phyloP scores from a whole-genome alignment of 2,113 vertebrate species.

The Cyanoliseus patagonus region DNA sequence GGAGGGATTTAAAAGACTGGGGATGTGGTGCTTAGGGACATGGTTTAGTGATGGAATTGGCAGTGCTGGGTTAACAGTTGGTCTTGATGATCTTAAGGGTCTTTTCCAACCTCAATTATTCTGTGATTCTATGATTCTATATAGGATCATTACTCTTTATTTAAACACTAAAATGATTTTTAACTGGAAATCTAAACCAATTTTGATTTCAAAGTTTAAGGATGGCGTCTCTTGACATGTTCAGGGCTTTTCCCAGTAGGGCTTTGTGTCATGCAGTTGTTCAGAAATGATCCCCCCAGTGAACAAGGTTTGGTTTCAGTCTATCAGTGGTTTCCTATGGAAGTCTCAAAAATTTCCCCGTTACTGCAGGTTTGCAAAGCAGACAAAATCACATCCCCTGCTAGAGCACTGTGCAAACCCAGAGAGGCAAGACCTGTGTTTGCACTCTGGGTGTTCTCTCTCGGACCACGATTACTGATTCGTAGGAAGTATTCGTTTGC shows the following conservation, averaged over 20 bases:
- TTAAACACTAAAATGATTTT: not conserved
- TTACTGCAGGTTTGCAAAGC: rapidly evolving
- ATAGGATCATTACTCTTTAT: not conserved
- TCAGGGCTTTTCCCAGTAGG: not conserved
- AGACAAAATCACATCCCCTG: not conserved
- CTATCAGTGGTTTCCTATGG: not conserved
- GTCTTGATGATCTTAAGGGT: not conserved
- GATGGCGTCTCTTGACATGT: rapidly evolving
- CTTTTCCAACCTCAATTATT: not conserved
- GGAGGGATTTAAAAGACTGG: not conserved
- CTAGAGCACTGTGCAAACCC: rapidly evolving
- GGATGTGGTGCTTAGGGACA: not conserved
- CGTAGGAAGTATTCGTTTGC: not conserved
- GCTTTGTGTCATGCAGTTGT: not conserved
- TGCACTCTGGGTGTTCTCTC: rapidly evolving
- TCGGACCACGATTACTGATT: not conserved
- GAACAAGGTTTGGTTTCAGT: not conserved
- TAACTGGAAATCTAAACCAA: not conserved
- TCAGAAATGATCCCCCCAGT: not conserved
- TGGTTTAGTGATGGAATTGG: not conserved
- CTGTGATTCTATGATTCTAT: not conserved
- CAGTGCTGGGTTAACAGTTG: not conserved
- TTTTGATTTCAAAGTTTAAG: not conserved
- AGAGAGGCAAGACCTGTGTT: not conserved
- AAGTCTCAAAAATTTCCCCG: not conserved